Percentiles rank a stretch among this genome's conserved stretches.
Conservation (phyloP, 2,888 invertebrate genomes). For the Melieria crassipennis region DNA sequence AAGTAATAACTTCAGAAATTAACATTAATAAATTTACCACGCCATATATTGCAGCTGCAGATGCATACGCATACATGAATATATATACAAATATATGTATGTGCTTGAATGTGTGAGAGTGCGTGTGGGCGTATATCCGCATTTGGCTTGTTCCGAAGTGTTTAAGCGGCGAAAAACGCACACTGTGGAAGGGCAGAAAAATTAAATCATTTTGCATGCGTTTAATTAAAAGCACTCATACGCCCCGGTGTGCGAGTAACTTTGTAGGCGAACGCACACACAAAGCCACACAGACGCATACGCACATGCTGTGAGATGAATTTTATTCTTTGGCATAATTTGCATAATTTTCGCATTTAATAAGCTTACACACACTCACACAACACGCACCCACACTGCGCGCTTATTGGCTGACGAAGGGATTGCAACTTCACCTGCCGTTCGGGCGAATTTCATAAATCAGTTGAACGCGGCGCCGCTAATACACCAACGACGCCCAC, state of each 20-base stretch:
- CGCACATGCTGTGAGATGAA: slow-evolving; percentile 22
- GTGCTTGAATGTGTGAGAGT: neutral
- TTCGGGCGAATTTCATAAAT: slow-evolving; percentile 12
- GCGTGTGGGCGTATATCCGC: neutral
- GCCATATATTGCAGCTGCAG: too few species aligned
- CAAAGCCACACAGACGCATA: neutral
- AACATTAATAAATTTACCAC: too few species aligned
- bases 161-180: too few species aligned
- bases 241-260: neutral
- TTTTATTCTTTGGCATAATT: slow-evolving; percentile 57
- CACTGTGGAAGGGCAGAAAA: too few species aligned
- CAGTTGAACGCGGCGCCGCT: slow-evolving; percentile 5
- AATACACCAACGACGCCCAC: neutral
- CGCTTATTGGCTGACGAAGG: too few species aligned
- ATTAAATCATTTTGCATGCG: neutral
- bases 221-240: slow-evolving; percentile 16
- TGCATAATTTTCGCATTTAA: slow-evolving; percentile 59
- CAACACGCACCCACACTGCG: neutral
- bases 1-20: too few species aligned
- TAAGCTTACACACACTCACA: slow-evolving; percentile 26
- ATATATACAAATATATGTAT: slow-evolving; percentile 1
- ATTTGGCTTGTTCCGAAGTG: too few species aligned
- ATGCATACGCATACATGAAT: neutral
- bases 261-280: neutral
- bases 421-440: neutral